Evolutionary conservation across 2,888 invertebrate species (phyloP).

Genomic region (Hyposoter didymator): DNA sequence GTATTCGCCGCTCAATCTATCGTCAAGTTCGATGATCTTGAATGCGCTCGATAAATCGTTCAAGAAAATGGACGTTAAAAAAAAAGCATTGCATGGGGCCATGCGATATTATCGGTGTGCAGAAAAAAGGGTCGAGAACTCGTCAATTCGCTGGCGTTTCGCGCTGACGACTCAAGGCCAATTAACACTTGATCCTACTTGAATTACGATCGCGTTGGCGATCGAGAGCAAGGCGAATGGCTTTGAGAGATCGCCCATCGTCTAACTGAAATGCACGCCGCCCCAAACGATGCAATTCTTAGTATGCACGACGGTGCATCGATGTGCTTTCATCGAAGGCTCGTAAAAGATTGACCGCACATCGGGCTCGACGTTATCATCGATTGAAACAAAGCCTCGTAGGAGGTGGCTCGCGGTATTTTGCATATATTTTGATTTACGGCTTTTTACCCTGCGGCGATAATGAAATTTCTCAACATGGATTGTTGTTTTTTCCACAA

Average conservation of each 20-base stretch:
- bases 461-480: not conserved
- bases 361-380: not conserved
- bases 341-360: not conserved
- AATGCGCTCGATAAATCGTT: slow-evolving; percentile 34
- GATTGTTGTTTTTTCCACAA: no score
- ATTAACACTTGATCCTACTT: slow-evolving; percentile 80
- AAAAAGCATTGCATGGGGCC: slow-evolving; percentile 32
- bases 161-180: slow-evolving; percentile 72
- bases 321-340: slow-evolving; percentile 17
- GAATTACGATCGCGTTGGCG: slow-evolving; percentile 77
- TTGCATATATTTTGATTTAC: not conserved
- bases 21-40: slow-evolving; percentile 51
- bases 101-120: slow-evolving; percentile 59
- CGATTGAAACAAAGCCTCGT: not conserved
- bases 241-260: slow-evolving; percentile 28
- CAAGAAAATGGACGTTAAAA: not conserved
- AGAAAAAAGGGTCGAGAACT: slow-evolving; percentile 70
- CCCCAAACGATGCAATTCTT: slow-evolving; percentile 24
- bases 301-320: not conserved
- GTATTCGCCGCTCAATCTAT: not conserved
- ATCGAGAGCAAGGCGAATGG: slow-evolving; percentile 43
- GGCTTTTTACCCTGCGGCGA: not conserved
- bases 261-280: slow-evolving; percentile 1
- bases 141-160: slow-evolving; percentile 69
- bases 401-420: not conserved